Conservation (phyloP, 1,140 invertebrate species). For the Sarcophaga bullata region DNA sequence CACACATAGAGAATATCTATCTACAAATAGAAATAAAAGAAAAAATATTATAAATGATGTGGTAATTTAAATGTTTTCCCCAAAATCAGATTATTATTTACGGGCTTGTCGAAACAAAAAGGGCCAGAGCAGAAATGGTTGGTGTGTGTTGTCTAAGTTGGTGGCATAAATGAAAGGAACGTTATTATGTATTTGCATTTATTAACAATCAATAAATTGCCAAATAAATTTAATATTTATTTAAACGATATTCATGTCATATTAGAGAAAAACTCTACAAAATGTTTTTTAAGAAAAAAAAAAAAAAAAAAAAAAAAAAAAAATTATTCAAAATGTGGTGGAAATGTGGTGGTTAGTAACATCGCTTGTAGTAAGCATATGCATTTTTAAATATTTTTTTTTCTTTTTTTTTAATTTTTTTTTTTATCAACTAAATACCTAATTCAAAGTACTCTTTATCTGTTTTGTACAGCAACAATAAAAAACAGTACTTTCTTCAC, state of each 20-base stretch:
- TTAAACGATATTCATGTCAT: too few relatives aligned
- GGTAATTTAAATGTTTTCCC: slow-evolving; percentile 7
- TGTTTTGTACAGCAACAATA: neutral
- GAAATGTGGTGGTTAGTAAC: too few relatives aligned
- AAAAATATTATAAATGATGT: slow-evolving; percentile 10
- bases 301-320: too few relatives aligned
- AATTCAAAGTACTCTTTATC: neutral
- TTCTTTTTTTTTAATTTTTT: too few relatives aligned
- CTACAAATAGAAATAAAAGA: neutral
- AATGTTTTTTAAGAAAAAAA: too few relatives aligned
- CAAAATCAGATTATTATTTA: neutral
- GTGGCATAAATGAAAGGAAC: neutral
- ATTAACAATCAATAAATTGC: neutral
- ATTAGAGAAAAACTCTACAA: too few relatives aligned
- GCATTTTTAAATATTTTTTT: too few relatives aligned
- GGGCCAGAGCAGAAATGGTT: neutral
- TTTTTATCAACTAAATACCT: neutral
- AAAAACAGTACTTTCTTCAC: neutral
- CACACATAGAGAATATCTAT: neutral
- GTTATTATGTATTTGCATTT: neutral
- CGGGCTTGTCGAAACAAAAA: neutral
- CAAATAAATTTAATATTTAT: too few relatives aligned
- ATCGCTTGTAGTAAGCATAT: too few relatives aligned
- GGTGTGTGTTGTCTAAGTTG: neutral
- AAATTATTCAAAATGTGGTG: too few relatives aligned